phyloP scores from a whole-genome alignment of 1,140 invertebrate species.

The Anoplolepis gracilipes region DNA sequence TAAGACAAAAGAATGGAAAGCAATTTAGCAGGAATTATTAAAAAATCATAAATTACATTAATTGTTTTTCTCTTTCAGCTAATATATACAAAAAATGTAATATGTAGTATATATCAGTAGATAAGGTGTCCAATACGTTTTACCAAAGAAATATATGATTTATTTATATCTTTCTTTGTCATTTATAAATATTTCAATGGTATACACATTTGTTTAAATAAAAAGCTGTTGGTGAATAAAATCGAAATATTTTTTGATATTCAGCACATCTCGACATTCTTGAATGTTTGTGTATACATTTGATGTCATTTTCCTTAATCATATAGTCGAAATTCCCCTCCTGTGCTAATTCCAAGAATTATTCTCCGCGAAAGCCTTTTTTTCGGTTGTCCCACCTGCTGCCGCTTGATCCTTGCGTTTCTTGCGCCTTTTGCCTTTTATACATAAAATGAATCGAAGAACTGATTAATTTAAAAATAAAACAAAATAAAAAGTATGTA shows the following conservation, averaged over 20 bases:
- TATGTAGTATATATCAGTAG: background rate
- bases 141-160: constrained; percentile 36
- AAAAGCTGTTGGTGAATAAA: background rate
- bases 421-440: constrained; percentile 79
- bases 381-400: constrained; percentile 42
- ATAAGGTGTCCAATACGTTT: background rate
- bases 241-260: constrained; percentile 1
- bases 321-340: background rate
- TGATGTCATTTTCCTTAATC: constrained; percentile 1
- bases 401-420: constrained; percentile 75
- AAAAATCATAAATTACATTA: too few species aligned
- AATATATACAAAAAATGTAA: background rate
- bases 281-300: background rate
- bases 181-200: background rate
- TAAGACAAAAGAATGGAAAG: background rate
- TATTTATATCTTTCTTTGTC: background rate
- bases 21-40: background rate
- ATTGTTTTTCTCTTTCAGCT: too few species aligned
- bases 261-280: background rate
- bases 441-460: constrained; percentile 66
- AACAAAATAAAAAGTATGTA: background rate
- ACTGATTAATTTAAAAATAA: constrained; percentile 40
- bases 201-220: background rate
- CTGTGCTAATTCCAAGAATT: constrained; percentile 41
- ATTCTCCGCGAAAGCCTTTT: constrained; percentile 74